Conservation (phyloP, 2,113 vertebrate species). For the Okapia johnstoni region DNA sequence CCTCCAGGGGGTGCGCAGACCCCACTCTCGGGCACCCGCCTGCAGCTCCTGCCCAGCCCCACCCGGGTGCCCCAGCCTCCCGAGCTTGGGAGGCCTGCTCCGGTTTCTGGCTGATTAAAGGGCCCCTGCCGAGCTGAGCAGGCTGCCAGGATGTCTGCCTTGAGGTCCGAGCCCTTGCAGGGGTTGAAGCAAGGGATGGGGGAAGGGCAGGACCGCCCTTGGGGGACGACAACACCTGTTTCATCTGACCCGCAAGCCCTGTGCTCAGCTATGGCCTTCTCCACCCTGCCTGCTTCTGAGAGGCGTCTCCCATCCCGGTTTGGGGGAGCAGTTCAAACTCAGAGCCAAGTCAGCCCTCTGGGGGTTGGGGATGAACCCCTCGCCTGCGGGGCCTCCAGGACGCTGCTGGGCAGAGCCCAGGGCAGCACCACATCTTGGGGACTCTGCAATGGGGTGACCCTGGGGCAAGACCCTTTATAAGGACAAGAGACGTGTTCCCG, state of each 20-base stretch:
- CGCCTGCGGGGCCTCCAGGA: not conserved
- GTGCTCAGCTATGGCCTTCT: not conserved
- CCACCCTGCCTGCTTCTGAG: rapidly evolving
- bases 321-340: not conserved
- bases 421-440: not conserved
- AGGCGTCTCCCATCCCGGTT: not conserved
- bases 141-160: not conserved
- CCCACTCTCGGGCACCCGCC: not conserved
- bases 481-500: rapidly evolving
- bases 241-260: not conserved
- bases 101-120: not conserved
- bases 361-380: not conserved
- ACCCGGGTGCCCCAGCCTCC: not conserved
- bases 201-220: not conserved
- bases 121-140: rapidly evolving
- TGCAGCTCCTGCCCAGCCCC: not conserved
- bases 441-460: not conserved
- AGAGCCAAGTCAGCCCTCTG: not conserved
- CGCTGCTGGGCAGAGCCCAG: not conserved
- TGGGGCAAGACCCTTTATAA: not conserved
- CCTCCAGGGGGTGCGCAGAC: not conserved
- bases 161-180: not conserved
- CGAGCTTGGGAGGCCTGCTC: not conserved
- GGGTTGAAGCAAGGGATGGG: not conserved
- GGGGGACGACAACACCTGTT: rapidly evolving